Percentiles rank a stretch among this genome's conserved stretches.
These are phyloP conservation scores for Ailuropoda melanoleuca DNA, from an alignment of 2,113 vertebrate species.

Conservation along the genomic window DNA sequence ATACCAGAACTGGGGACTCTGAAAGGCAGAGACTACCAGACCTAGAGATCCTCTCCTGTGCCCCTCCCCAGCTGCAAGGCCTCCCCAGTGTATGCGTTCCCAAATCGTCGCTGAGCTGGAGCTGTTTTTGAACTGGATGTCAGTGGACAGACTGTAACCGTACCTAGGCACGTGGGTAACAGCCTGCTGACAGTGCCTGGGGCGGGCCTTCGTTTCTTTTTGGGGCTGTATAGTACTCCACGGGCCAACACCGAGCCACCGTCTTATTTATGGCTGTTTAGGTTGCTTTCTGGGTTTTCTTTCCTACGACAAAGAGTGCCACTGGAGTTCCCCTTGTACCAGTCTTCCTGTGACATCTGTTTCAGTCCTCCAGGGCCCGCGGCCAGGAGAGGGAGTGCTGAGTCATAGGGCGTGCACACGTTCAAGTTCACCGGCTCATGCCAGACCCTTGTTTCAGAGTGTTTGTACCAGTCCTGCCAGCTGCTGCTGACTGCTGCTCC, in stretches of 20 bases:
- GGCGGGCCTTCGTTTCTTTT: background rate
- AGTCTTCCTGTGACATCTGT: background rate
- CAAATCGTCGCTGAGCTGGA: no score
- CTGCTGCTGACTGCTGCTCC: background rate
- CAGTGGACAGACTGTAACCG: background rate
- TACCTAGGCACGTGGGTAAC: fast-evolving
- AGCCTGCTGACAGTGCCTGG: fast-evolving
- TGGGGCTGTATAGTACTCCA: background rate
- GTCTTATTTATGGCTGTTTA: background rate
- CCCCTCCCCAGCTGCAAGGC: background rate
- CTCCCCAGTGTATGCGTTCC: background rate
- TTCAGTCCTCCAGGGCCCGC: background rate
- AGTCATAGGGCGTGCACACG: background rate
- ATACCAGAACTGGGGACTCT: background rate
- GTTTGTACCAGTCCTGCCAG: background rate
- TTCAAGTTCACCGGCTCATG: background rate
- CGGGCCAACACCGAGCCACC: fast-evolving
- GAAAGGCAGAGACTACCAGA: background rate
- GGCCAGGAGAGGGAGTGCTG: background rate
- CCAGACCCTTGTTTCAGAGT: background rate
- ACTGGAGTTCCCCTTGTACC: no score
- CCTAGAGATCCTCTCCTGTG: background rate
- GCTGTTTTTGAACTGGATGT: background rate
- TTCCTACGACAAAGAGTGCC: background rate
- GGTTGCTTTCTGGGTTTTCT: background rate